These are phyloP conservation scores for Stramonita haemastoma DNA, from an alignment of 2,888 invertebrate species.

Conservation along the genomic window DNA sequence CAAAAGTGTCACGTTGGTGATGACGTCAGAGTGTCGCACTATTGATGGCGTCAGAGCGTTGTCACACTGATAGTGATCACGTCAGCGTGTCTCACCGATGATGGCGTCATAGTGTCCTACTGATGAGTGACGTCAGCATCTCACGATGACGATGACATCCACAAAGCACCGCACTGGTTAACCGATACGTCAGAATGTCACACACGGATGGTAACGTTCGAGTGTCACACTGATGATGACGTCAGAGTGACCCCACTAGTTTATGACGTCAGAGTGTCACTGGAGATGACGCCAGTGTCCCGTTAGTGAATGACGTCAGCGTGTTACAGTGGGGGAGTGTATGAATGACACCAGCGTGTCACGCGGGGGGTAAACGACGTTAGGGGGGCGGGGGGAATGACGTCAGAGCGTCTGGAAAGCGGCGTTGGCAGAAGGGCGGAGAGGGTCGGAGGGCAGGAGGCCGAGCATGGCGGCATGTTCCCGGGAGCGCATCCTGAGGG, in stretches of 20 bases:
- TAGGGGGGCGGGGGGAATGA: not conserved
- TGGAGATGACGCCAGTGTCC: not conserved
- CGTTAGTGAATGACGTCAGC: not conserved
- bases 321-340: not conserved
- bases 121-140: no score
- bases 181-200: no score
- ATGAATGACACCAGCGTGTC: not conserved
- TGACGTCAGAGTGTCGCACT: no score
- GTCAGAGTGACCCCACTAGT: not conserved
- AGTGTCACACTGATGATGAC: not conserved
- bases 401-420: conserved; percentile 46
- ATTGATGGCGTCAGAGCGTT: no score
- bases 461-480: conserved; percentile 69
- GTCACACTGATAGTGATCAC: no score
- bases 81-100: no score
- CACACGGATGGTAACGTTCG: no score
- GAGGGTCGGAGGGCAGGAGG: conserved; percentile 57
- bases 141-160: no score
- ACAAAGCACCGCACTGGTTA: no score
- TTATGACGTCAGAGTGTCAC: not conserved
- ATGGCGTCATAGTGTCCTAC: no score
- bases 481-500: conserved; percentile 68
- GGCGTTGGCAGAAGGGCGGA: conserved; percentile 45
- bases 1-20: no score
- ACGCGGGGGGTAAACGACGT: not conserved